Conservation (phyloP, 2,797 vertebrate species). For the Atherinosoma microstoma region DNA sequence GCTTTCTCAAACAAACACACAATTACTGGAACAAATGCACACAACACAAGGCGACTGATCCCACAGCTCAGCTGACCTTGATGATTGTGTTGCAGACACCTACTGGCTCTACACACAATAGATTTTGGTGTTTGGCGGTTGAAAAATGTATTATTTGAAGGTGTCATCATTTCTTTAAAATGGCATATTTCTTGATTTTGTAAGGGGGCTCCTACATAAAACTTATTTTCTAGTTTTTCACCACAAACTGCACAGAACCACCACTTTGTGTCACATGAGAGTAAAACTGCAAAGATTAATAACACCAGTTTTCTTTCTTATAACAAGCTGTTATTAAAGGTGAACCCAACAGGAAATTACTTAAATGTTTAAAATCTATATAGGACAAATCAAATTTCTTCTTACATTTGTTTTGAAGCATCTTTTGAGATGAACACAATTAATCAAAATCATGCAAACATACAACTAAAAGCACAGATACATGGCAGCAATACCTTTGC, state of each 20-base stretch:
- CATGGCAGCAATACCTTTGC: neutral
- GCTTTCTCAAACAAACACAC: conserved; percentile 57
- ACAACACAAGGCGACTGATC: conserved; percentile 20
- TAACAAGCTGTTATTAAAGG: neutral
- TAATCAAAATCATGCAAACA: neutral
- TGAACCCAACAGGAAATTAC: neutral
- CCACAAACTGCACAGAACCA: neutral
- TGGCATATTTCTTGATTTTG: neutral
- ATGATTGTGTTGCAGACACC: neutral
- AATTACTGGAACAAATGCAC: conserved; percentile 10
- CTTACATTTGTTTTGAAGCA: neutral
- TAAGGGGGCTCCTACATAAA: neutral
- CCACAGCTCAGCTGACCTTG: conserved; percentile 12
- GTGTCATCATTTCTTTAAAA: neutral
- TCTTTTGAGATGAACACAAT: neutral
- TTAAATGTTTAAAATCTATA: neutral
- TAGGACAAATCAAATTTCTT: neutral
- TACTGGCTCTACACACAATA: neutral
- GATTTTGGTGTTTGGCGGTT: neutral
- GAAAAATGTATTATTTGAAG: neutral
- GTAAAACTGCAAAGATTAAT: neutral
- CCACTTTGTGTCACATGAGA: neutral
- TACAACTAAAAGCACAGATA: neutral
- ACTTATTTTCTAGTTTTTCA: neutral
- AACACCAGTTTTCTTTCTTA: neutral